These are phyloP conservation scores for Psittacus erithacus DNA, from an alignment of 2,113 vertebrate genomes.

Conservation along the genomic window DNA sequence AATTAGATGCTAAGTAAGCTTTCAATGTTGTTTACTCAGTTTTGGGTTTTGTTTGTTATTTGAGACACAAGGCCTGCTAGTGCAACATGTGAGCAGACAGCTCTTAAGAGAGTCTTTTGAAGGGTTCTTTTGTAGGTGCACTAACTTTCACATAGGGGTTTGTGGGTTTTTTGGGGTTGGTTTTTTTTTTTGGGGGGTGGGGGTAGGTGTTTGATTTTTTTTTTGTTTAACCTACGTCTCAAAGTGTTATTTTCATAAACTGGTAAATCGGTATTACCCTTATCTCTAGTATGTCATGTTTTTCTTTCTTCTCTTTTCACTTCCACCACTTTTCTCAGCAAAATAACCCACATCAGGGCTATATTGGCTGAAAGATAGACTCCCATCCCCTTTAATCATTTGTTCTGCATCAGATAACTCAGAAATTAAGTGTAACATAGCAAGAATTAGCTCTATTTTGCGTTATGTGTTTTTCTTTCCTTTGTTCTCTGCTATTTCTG, in stretches of 20 bases:
- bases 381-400: background rate
- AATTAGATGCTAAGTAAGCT: background rate
- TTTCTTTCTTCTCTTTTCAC: background rate
- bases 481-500: background rate
- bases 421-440: background rate
- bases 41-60: background rate
- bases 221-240: background rate
- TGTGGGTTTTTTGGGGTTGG: background rate
- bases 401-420: background rate
- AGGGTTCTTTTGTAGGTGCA: background rate
- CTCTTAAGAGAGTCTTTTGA: background rate
- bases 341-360: background rate
- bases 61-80: background rate
- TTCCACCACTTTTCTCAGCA: background rate
- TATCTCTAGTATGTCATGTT: background rate
- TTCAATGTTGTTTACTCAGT: background rate
- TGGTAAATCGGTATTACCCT: background rate
- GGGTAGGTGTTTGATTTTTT: background rate
- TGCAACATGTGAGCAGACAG: fast-evolving
- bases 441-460: background rate
- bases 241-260: background rate
- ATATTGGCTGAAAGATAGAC: background rate
- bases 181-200: background rate
- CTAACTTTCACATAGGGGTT: background rate
- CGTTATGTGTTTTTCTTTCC: background rate